Evolutionary conservation across 2,797 vertebrate species (phyloP).

Genomic region (Pteronotus mesoamericanus): DNA sequence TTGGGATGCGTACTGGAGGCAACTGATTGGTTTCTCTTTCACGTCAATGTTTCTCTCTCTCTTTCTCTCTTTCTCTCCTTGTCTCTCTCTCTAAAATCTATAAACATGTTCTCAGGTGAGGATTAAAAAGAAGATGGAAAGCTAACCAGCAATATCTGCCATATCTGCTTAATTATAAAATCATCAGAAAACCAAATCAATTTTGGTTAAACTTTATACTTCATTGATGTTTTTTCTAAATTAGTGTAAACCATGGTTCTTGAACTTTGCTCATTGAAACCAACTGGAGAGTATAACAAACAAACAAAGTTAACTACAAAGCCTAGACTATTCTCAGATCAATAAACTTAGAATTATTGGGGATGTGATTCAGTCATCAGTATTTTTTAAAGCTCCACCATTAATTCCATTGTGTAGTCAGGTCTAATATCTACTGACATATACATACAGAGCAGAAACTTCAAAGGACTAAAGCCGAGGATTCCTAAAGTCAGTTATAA

Average conservation of each 20-base stretch:
- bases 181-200: background rate
- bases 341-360: background rate
- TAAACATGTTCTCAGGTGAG: too few species aligned
- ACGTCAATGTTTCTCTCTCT: too few species aligned
- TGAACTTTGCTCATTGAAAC: background rate
- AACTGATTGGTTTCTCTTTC: too few species aligned
- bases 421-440: background rate
- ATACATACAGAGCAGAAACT: background rate
- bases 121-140: background rate
- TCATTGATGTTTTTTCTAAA: background rate
- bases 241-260: background rate
- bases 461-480: background rate
- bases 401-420: background rate
- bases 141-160: background rate
- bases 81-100: too few species aligned
- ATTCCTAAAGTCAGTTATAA: background rate
- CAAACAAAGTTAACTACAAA: background rate
- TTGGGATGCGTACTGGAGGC: too few species aligned
- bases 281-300: background rate
- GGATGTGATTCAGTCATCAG: background rate
- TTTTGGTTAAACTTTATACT: background rate
- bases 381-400: background rate
- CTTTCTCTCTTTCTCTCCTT: too few species aligned
- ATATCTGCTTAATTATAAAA: background rate
- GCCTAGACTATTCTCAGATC: background rate